A percentile compares a stretch with the other conserved stretches of the same genome.
Conservation (phyloP, 2,888 invertebrate species). For the Mesochorus sp. region DNA sequence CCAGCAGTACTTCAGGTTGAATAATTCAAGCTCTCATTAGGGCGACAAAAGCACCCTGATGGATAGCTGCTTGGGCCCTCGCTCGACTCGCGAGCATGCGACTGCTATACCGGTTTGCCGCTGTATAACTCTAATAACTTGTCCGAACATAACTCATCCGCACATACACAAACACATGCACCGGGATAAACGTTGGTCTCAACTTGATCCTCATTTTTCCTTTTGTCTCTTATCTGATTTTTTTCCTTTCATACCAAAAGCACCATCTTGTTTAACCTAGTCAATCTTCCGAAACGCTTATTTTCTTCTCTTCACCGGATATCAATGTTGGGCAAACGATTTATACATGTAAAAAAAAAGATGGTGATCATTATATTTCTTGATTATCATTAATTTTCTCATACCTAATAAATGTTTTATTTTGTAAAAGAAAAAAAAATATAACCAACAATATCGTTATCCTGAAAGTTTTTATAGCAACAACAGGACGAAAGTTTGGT, state of each 20-base stretch:
- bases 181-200: constrained; percentile 12
- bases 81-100: constrained; percentile 20
- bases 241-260: background rate
- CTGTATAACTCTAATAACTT: constrained; percentile 56
- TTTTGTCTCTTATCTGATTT: constrained; percentile 21
- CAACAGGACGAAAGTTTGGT: no score
- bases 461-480: no score
- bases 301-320: background rate
- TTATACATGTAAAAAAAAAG: no score
- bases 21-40: constrained; percentile 82
- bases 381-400: no score
- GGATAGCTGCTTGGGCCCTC: constrained; percentile 78
- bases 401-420: no score
- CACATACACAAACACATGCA: constrained; percentile 1
- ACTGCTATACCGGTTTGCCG: constrained; percentile 53
- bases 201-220: constrained; percentile 30
- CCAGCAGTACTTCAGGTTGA: constrained; percentile 75
- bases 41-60: constrained; percentile 82
- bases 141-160: constrained; percentile 47
- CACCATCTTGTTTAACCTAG: constrained; percentile 8
- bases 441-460: no score
- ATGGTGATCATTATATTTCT: no score
- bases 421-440: no score
- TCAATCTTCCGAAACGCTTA: background rate
- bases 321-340: no score